phyloP scores from a whole-genome alignment of 1,140 invertebrate species.

The Trichoplusia ni region DNA sequence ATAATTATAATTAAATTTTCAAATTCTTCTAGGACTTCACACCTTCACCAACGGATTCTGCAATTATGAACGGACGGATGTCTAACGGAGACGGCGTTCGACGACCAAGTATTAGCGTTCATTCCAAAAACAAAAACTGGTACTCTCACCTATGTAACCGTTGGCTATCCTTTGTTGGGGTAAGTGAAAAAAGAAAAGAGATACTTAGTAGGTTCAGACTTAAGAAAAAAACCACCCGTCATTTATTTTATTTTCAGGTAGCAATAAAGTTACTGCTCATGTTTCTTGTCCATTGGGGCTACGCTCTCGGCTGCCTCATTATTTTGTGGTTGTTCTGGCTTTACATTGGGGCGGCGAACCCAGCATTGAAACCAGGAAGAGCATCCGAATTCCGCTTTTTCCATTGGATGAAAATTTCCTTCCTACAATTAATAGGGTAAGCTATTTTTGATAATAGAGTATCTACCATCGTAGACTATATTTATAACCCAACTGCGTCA shows the following conservation, averaged over 20 bases:
- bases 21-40: slow-evolving; percentile 67
- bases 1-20: too few relatives aligned
- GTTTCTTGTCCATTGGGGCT: slow-evolving; percentile 96
- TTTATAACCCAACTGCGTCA: neutral
- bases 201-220: too few relatives aligned
- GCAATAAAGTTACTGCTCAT: slow-evolving; percentile 94
- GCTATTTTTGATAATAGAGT: slow-evolving; percentile 36
- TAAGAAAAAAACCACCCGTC: neutral
- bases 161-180: slow-evolving; percentile 95
- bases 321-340: slow-evolving; percentile 93
- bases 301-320: slow-evolving; percentile 91
- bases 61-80: slow-evolving; percentile 67
- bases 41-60: slow-evolving; percentile 73
- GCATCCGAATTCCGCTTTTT: slow-evolving; percentile 94
- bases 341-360: slow-evolving; percentile 96
- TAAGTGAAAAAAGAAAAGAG: slow-evolving; percentile 85
- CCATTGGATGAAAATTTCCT: slow-evolving; percentile 89
- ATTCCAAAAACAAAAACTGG: slow-evolving; percentile 95
- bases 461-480: neutral
- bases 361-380: slow-evolving; percentile 95
- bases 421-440: slow-evolving; percentile 91
- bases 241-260: slow-evolving; percentile 83
- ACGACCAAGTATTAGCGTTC: slow-evolving; percentile 85
- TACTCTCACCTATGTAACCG: slow-evolving; percentile 96
- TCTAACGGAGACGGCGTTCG: slow-evolving; percentile 71